These are phyloP conservation scores for Caradrina kadenii DNA, from an alignment of 2,888 invertebrate genomes.

Conservation along the genomic window DNA sequence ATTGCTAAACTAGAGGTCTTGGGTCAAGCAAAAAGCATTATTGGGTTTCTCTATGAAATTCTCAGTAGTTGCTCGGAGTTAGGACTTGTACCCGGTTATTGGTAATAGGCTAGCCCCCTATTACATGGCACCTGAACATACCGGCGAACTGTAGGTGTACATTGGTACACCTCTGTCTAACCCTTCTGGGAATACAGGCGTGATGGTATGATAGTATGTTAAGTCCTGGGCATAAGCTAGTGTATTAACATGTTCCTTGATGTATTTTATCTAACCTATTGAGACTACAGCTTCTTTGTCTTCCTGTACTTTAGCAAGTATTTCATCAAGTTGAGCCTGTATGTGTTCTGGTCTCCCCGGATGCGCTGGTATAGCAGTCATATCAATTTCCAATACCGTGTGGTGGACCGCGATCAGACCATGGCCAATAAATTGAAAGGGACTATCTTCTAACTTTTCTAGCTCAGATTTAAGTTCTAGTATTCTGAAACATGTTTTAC, in stretches of 20 bases:
- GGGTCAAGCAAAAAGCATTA: too few species aligned
- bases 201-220: too few species aligned
- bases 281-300: constrained; percentile 56
- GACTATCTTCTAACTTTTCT: constrained; percentile 73
- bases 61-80: too few species aligned
- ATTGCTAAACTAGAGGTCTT: too few species aligned
- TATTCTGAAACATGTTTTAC: constrained; percentile 69
- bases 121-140: too few species aligned
- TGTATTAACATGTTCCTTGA: background rate
- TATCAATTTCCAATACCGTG: constrained; percentile 73
- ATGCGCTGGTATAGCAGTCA: constrained; percentile 66
- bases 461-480: constrained; percentile 77
- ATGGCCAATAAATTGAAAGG: constrained; percentile 72
- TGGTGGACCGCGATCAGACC: constrained; percentile 71
- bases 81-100: too few species aligned
- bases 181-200: too few species aligned
- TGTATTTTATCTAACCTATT: constrained; percentile 26
- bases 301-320: constrained; percentile 65
- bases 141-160: too few species aligned
- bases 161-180: too few species aligned
- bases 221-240: background rate
- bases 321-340: constrained; percentile 65
- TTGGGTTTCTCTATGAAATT: too few species aligned
- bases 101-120: too few species aligned
- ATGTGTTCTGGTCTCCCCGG: constrained; percentile 66